Evolutionary conservation across 2,797 vertebrate species (phyloP).

Genomic region (Clarias pachynema): DNA sequence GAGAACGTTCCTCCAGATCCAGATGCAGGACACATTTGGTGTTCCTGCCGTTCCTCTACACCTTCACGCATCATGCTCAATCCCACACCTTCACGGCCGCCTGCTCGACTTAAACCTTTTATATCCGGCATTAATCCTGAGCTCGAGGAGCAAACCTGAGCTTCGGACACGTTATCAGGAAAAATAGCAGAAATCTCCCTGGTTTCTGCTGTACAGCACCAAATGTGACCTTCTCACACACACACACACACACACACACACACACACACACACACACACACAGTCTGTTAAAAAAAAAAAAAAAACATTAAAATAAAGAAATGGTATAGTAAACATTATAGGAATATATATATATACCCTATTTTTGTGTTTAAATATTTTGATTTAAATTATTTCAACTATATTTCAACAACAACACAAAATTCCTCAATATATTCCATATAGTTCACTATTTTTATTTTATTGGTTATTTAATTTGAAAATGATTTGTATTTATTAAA

Average conservation of each 20-base stretch:
- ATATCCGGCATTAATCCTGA: constrained; percentile 78
- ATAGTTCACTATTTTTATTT: too few relatives aligned
- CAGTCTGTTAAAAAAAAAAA: not conserved
- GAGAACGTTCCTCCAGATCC: not conserved
- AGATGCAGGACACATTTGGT: not conserved
- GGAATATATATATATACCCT: too few relatives aligned
- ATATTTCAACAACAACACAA: too few relatives aligned
- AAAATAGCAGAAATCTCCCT: constrained; percentile 32
- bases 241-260: constrained; percentile 20
- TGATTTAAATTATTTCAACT: too few relatives aligned
- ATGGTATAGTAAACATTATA: too few relatives aligned
- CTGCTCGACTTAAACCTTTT: constrained; percentile 73
- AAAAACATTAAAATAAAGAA: too few relatives aligned
- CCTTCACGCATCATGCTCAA: constrained; percentile 59
- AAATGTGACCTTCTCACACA: constrained; percentile 37
- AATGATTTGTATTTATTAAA: not conserved
- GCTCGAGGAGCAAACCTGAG: constrained; percentile 71
- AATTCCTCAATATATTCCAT: too few relatives aligned
- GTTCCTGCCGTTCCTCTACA: not conserved
- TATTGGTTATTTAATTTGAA: not conserved
- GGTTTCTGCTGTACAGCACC: not conserved
- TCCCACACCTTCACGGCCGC: constrained; percentile 72
- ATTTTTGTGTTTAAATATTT: too few relatives aligned
- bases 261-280: constrained; percentile 19
- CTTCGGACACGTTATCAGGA: constrained; percentile 71